Evolutionary conservation across 2,888 invertebrate genomes (phyloP), one percentile per base, ranked within the genome.

Genomic region (Drosophila maculinotata): DNA sequence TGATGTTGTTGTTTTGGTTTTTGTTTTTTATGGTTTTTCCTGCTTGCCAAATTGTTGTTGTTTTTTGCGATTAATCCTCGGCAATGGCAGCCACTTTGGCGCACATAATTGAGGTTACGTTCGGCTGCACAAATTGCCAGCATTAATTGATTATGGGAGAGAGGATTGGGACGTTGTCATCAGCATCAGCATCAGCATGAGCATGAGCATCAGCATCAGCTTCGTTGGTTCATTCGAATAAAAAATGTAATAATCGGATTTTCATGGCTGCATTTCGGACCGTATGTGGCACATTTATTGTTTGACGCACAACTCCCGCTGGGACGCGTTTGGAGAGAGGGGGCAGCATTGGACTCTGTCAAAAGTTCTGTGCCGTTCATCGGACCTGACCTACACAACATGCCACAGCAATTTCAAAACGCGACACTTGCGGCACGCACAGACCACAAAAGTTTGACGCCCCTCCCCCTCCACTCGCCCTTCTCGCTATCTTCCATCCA

Each of bases 61-160:
- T 62, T 75, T 81, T 69, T 79, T 69, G 73, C 77, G 72, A 86
- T 86, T 84, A 84, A 86, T 84, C 74, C 76, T 17, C 68, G 63
- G 68, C 83, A 58, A 68, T 67, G 74, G 62, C 44, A 54, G 84
- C 72, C 81, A 81, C 76, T 80, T 87, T 79, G 77, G 79, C 73
- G 77, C 79, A 85, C 77, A 85, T 87, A 85, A 85, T 85, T 85
- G 87, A 80, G 85, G 85, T 85, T 87, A 77, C 87, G 71, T 83
- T 81, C 73, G 71, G 69, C 47, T 86, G 87, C 87, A 77, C 85
- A 85, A 85, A 85, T 85, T 87, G 85, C 83, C 81, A 67, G 71
- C 71, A 82, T 87, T 85, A 87, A 85, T 87, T 87, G 82, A 87
- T 87, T 85, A 70, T 72, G 65, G 68, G 33, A 31, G 38, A 9